Evolutionary conservation across 2,888 invertebrate genomes (phyloP), one percentile per base, ranked within the genome.

Genomic region (Cheiracanthium punctorium): DNA sequence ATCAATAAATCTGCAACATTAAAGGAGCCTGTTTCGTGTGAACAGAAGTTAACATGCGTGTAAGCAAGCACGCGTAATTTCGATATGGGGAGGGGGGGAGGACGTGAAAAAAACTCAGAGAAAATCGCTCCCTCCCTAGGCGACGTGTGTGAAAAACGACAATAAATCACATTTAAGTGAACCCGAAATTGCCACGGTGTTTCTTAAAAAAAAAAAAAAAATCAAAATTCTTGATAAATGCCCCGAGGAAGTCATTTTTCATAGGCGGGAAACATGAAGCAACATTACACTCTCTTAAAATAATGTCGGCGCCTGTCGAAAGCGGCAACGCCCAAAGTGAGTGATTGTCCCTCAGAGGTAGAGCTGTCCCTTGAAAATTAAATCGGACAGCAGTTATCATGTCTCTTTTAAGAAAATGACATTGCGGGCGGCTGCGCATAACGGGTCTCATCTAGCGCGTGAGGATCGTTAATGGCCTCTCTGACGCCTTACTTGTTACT

Each of bases 371-470:
- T 58, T 58, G 58, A 17, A 58, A 58, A 58, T 58, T 58, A 58
- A 58, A 58, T 24, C 24, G 58, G 58, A 58, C 58, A 58, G 58
- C 20, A 24, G 58, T 58, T 24, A 24, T 58, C 58, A 58, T 24
- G 58, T 58, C 58, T 58, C 58, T 58, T 24, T 58, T 24, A 58
- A 58, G 58, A 58, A 58, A 58, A 48, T 48, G 48, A 48, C 48
- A 14, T 12, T n/a, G 48, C 10, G 2, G 17, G 17, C 8, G 17
- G 48, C 17, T 48, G 48, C 17, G 17, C 17, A 14, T 2, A 48
- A n/a, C 8, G 2, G 17, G 48, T 48, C 17, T 17, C 17, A n/a
- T n/a, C n/a, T n/a, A n/a, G n/a, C n/a, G n/a, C n/a, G n/a, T n/a
- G n/a, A n/a, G n/a, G n/a, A n/a, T n/a, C n/a, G n/a, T n/a, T n/a